These are phyloP conservation scores for Lasioglossum figueresi DNA, from an alignment of 2,888 invertebrate species.

Conservation along the genomic window DNA sequence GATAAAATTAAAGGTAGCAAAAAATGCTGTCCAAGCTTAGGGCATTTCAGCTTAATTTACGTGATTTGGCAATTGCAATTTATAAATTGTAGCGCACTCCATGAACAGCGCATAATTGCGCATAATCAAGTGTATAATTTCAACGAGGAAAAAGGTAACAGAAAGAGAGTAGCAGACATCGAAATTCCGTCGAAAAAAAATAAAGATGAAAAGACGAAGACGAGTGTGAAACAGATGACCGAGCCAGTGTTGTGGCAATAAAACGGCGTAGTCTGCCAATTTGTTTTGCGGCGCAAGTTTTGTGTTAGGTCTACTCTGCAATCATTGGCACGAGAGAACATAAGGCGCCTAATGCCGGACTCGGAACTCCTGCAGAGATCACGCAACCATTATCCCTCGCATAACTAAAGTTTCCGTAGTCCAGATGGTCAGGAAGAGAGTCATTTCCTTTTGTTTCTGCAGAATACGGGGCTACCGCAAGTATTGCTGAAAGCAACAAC, in stretches of 20 bases:
- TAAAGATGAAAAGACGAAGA: slow-evolving; percentile 18
- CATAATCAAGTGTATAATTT: background rate
- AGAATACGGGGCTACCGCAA: slow-evolving; percentile 22
- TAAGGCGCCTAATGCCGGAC: slow-evolving; percentile 43
- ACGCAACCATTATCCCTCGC: slow-evolving; percentile 71
- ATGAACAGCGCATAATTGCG: slow-evolving; percentile 1
- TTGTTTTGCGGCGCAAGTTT: slow-evolving; percentile 54
- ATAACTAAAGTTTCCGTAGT: slow-evolving; percentile 65
- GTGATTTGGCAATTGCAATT: background rate
- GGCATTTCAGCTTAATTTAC: background rate
- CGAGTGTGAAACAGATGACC: slow-evolving; percentile 35
- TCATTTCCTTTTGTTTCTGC: slow-evolving; percentile 17
- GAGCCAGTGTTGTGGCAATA: slow-evolving; percentile 22
- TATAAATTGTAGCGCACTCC: background rate
- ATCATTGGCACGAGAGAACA: slow-evolving; percentile 72
- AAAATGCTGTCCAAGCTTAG: too few species aligned
- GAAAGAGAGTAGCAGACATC: slow-evolving; percentile 32
- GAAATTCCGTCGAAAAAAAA: slow-evolving; percentile 28
- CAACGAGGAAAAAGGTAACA: slow-evolving; percentile 12
- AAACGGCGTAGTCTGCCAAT: slow-evolving; percentile 21
- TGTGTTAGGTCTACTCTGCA: slow-evolving; percentile 58
- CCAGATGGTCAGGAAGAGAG: slow-evolving; percentile 68
- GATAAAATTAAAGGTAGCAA: too few species aligned
- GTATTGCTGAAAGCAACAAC: background rate
- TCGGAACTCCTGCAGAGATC: slow-evolving; percentile 57